phyloP scores from a whole-genome alignment of 2,113 vertebrate genomes.

The Podiceps cristatus region DNA sequence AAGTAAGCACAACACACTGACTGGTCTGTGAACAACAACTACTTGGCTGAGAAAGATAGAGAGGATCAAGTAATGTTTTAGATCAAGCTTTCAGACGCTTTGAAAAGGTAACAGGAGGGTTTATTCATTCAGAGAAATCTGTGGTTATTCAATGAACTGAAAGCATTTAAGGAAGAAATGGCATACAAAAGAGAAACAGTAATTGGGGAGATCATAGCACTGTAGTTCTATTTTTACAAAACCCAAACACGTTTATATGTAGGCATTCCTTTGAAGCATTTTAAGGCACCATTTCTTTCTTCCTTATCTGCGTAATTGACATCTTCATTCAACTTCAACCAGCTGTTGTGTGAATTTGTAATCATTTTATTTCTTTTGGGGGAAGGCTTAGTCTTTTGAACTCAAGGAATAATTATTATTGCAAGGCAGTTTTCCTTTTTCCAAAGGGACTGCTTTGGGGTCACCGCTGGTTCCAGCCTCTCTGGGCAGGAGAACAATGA shows the following conservation, averaged over 20 bases:
- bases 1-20: background rate
- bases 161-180: constrained; percentile 29
- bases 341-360: constrained; percentile 56
- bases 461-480: constrained; percentile 53
- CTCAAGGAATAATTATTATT: constrained; percentile 73
- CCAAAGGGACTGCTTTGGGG: constrained; percentile 51
- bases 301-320: constrained; percentile 55
- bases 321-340: constrained; percentile 60
- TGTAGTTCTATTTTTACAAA: constrained; percentile 29
- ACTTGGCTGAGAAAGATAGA: background rate
- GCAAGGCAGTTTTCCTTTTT: constrained; percentile 56
- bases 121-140: background rate
- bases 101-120: constrained; percentile 24
- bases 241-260: constrained; percentile 15
- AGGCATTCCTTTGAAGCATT: constrained; percentile 37
- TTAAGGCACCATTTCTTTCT: constrained; percentile 33
- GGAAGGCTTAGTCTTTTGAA: constrained; percentile 66
- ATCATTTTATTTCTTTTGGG: constrained; percentile 44
- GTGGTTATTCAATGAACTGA: constrained; percentile 9
- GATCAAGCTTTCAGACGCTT: background rate
- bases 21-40: background rate
- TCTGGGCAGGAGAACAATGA: constrained; percentile 52
- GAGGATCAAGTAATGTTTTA: background rate
- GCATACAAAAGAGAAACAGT: constrained; percentile 20
- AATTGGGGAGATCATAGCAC: constrained; percentile 24